Base-by-base conservation (phyloP, 2,888 invertebrate genomes). In the Timema podura region DNA sequence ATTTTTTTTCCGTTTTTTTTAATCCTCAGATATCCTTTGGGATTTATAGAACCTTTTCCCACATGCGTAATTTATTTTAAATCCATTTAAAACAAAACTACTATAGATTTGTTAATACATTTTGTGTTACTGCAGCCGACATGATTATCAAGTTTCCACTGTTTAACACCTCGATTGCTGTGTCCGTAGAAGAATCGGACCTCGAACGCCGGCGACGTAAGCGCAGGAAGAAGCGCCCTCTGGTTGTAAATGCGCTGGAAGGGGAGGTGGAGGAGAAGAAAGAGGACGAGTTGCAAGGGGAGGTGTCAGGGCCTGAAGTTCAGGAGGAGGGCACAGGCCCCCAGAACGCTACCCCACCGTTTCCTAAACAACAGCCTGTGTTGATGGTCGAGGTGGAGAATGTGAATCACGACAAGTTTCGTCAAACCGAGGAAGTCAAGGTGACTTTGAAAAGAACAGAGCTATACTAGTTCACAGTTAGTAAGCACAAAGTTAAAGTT, bases 381-480 rank as follows among this genome's bases (percentile, higher is more conserved):
- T 81, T 97, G 73, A 95, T 98, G 93, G 96, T 91, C 0, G 95
- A 97, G 82, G 95, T 96, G 44, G 96, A 96, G 80, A 98, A 98
- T 83, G 82, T 97, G 68, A 86, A 88, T 70, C 94, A 96, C 77
- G 91, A 95, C 73, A 91, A 93, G 75, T 98, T 94, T 80, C 87
- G 90, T 74, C 92, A 92, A 80, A 96, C 93, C 0, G 96, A 96
- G 79, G 98, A 98, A 84, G 92, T 98, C 13, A 98, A 98, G 83
- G 88, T 88, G 75, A 75, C 30, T 47, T 9, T 6, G 6, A 13
- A 46, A 15, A 59, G 6, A 47, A 15, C 45, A 30, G 15, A 45
- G 11, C 30, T 64, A 8, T 30, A 30, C 30, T 30, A 2, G 3
- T 30, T 30, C 30, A 30, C 30, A 30, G 3, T 30, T 30, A 30